Percentiles rank a stretch among this genome's conserved stretches.
Evolutionary conservation across 2,797 vertebrate species (phyloP).

Genomic region (Helostoma temminkii): DNA sequence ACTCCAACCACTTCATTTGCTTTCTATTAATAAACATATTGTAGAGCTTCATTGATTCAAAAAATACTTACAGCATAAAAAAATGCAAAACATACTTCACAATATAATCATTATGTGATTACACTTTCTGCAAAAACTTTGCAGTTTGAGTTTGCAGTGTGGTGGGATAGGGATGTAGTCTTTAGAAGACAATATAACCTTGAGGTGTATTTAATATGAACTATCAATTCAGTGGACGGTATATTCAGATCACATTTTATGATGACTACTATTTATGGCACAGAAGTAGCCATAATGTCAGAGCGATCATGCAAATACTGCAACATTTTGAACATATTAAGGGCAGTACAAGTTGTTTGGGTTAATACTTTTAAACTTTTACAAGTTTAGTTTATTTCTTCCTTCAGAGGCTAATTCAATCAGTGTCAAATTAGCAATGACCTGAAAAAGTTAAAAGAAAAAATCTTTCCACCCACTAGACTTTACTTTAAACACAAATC

Average conservation of each 20-base stretch:
- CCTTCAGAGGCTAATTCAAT: background rate
- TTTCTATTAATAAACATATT: too few species aligned
- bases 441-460: conserved; percentile 10
- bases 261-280: background rate
- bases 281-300: background rate
- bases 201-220: too few species aligned
- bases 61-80: too few species aligned
- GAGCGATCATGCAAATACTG: background rate
- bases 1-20: too few species aligned
- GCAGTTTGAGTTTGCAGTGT: too few species aligned
- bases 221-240: background rate
- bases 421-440: conserved; percentile 3
- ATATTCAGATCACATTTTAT: background rate
- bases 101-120: too few species aligned
- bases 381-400: conserved; percentile 7
- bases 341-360: background rate
- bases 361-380: conserved; percentile 4
- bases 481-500: conserved; percentile 3
- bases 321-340: background rate
- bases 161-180: too few species aligned
- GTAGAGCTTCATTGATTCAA: too few species aligned
- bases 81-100: too few species aligned
- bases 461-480: conserved; percentile 4
- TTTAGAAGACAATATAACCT: background rate
- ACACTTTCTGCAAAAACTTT: too few species aligned